Evolutionary conservation across 2,797 vertebrate species (phyloP), one percentile per base, ranked within the genome.

Genomic region (Sebastes cheni): DNA sequence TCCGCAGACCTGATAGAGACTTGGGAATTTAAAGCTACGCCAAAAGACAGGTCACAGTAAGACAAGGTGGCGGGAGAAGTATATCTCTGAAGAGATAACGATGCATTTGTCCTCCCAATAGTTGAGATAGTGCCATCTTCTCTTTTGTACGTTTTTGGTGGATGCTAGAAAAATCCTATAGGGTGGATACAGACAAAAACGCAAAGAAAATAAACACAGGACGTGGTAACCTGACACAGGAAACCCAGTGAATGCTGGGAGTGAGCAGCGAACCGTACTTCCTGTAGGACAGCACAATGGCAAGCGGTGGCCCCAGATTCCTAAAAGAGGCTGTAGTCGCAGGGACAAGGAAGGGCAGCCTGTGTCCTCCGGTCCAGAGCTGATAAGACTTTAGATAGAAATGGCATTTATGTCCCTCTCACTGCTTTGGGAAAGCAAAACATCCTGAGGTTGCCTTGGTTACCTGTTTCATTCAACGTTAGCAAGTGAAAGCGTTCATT

Each of bases 191-290:
- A 91, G 91, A 91, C 91, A 83, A 82, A 94, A 50, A 94, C 92
- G 91, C 88, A 88, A 95, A 95, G 94, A 95, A 96, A 96, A 96
- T 95, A 96, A 96, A 96, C 94, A 96, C 93, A 95, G 95, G 95
- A 96, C 86, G 76, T 94, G 93, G 92, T 94, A 95, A 95, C 94
- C 94, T 96, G 95, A 96, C 95, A 96, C 95, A 96, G 95, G 95
- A 96, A 96, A 96, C 95, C 93, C 92, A 95, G 84, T 95, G 95
- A 96, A 96, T 96, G 94, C 95, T 96, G 95, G 95, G 95, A 96
- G 94, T 94, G 92, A 95, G 93, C 91, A 75, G 90, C 87, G 90
- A 93, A 92, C 93, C 79, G 72, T 74, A 92, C 91, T 96, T 96
- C 95, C 95, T 95, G 95, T 88, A 91, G 89, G 93, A 94, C 92